Percentiles rank a stretch among this genome's conserved stretches.
Evolutionary conservation across 2,113 vertebrate species (phyloP).

Genomic region (Lycocorax pyrrhopterus): DNA sequence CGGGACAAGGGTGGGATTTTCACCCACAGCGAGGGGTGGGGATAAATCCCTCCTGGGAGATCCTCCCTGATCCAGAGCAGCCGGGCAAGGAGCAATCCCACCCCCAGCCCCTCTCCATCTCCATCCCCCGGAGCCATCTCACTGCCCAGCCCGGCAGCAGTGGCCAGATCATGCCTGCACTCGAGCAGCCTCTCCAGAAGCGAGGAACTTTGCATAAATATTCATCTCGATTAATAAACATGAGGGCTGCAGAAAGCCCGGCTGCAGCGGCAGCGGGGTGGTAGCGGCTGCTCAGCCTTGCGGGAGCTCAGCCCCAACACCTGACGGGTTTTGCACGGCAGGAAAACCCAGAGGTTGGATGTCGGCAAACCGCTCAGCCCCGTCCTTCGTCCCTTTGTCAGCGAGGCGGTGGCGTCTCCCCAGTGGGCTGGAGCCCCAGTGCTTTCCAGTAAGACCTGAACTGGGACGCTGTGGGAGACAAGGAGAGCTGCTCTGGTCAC

Average conservation of each 20-base stretch:
- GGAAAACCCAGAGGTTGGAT: neutral
- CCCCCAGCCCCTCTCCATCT: neutral
- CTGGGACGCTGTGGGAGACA: accelerated
- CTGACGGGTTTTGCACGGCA: neutral
- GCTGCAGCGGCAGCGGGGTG: neutral
- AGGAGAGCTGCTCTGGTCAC: accelerated
- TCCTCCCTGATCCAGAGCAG: accelerated
- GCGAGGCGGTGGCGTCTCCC: neutral
- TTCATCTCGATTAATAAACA: constrained; percentile 73
- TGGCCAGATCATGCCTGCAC: neutral
- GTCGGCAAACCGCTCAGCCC: accelerated
- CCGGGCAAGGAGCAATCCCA: neutral
- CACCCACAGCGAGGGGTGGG: neutral
- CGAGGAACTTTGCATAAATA: constrained; percentile 60
- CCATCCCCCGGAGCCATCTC: neutral
- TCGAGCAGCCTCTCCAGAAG: neutral
- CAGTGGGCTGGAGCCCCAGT: neutral
- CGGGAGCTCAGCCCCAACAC: neutral
- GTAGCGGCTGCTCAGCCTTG: neutral
- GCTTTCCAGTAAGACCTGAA: neutral
- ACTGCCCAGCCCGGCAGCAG: neutral
- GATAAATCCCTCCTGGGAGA: neutral
- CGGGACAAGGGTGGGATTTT: accelerated
- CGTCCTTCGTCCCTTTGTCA: neutral
- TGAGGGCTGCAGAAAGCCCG: constrained; percentile 52